These are phyloP conservation scores for Drosophila arizonae DNA, from an alignment of 1,140 invertebrate genomes.

Conservation along the genomic window DNA sequence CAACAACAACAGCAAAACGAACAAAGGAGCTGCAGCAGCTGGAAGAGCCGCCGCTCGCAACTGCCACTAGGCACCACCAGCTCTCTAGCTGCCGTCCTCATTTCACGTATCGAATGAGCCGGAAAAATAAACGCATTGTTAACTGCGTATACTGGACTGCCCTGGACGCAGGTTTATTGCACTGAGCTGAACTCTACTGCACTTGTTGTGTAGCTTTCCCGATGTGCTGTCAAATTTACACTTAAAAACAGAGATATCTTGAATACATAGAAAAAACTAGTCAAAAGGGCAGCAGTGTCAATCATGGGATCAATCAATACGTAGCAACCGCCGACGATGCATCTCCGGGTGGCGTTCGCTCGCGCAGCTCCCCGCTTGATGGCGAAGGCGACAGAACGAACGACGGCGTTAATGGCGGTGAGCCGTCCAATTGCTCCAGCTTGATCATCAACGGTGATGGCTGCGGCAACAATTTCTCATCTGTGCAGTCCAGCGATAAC, in stretches of 20 bases:
- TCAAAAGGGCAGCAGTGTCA: constrained; percentile 21
- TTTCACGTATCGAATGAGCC: constrained; percentile 22
- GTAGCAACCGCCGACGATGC: constrained; percentile 42
- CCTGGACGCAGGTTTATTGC: constrained; percentile 19
- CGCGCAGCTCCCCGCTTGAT: constrained; percentile 47
- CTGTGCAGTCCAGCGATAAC: constrained; percentile 30
- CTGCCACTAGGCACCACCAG: background rate
- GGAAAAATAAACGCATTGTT: constrained; percentile 25
- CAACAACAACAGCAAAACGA: background rate
- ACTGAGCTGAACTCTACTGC: constrained; percentile 13
- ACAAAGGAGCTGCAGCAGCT: constrained; percentile 7
- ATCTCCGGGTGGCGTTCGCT: constrained; percentile 54
- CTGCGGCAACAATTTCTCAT: constrained; percentile 26
- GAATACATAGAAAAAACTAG: constrained; percentile 23
- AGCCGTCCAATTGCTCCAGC: constrained; percentile 55
- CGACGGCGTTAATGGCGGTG: constrained; percentile 41
- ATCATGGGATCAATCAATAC: constrained; percentile 16
- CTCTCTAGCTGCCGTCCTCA: background rate
- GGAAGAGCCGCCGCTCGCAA: background rate
- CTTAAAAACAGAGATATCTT: constrained; percentile 16
- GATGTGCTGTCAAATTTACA: constrained; percentile 33
- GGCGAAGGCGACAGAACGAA: constrained; percentile 21
- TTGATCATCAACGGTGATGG: constrained; percentile 63
- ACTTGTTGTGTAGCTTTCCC: constrained; percentile 9
- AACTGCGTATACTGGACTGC: constrained; percentile 8